Evolutionary conservation across 2,888 invertebrate species (phyloP).

Genomic region (Augiades crinisus): DNA sequence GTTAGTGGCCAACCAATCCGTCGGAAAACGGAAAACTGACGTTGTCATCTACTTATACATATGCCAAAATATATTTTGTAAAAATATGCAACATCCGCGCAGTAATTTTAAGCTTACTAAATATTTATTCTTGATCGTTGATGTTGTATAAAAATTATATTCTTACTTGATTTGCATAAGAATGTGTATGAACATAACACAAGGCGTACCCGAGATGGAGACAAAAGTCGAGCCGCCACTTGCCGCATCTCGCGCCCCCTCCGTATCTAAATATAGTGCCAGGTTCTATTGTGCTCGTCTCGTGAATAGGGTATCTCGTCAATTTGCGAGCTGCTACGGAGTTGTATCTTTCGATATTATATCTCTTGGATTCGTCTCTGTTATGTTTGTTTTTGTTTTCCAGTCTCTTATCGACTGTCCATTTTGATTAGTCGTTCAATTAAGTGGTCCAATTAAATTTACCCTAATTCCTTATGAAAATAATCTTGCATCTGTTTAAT

Average conservation of each 20-base stretch:
- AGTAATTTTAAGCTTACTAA: too few species aligned
- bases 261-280: conserved; percentile 14
- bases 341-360: neutral
- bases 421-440: too few species aligned
- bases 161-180: neutral
- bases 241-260: conserved; percentile 6
- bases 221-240: conserved; percentile 2
- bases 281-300: conserved; percentile 13
- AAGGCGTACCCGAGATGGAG: conserved; percentile 8
- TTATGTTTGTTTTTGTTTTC: neutral
- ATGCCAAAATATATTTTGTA: too few species aligned
- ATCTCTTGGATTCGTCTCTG: neutral
- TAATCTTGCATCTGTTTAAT: too few species aligned
- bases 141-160: neutral
- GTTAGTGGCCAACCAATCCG: too few species aligned
- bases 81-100: too few species aligned
- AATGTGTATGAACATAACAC: conserved; percentile 15
- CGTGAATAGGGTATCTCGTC: conserved; percentile 4
- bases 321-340: neutral
- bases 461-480: too few species aligned
- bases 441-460: too few species aligned
- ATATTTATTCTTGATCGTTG: neutral
- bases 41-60: too few species aligned
- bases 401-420: too few species aligned
- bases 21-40: too few species aligned